phyloP scores from a whole-genome alignment of 64 coral and sea anemone genomes.

The Exaiptasia diaphana region DNA sequence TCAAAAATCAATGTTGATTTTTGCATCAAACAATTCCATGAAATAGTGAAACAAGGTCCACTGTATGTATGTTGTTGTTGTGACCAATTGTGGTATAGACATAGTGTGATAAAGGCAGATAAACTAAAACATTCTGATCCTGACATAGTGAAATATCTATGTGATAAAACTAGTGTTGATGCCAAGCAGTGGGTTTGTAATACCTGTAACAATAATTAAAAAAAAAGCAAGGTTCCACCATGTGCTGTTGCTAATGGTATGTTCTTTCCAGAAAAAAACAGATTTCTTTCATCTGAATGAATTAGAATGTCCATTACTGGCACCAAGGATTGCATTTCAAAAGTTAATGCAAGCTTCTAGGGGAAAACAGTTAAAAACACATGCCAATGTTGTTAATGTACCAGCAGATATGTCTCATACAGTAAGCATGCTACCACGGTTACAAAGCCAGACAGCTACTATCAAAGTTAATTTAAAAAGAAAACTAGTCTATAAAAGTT shows the following conservation, averaged over 20 bases:
- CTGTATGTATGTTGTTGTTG: constrained; percentile 3
- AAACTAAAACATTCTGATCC: constrained; percentile 45
- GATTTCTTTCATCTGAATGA: neutral
- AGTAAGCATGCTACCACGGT: neutral
- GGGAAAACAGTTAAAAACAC: constrained; percentile 15
- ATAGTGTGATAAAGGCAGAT: constrained; percentile 44
- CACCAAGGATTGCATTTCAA: constrained; percentile 6
- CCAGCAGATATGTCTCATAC: constrained; percentile 11
- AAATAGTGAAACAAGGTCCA: neutral
- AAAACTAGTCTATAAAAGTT: constrained; percentile 13
- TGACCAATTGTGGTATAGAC: constrained; percentile 51
- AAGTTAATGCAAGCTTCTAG: constrained; percentile 7
- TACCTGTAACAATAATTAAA: too few species aligned
- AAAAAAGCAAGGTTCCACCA: too few species aligned
- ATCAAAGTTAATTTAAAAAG: constrained; percentile 23
- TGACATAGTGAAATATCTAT: constrained; percentile 51
- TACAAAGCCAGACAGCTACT: neutral
- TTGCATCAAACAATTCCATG: neutral
- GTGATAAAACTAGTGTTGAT: constrained; percentile 14
- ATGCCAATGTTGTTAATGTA: constrained; percentile 24
- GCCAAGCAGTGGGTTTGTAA: too few species aligned
- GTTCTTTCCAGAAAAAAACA: neutral
- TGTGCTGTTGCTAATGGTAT: neutral
- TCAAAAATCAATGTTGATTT: neutral
- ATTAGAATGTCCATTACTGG: constrained; percentile 10